Percentiles rank a stretch among this genome's conserved stretches.
Evolutionary conservation across 2,888 invertebrate species (phyloP).

Genomic region (Latheticus oryzae): DNA sequence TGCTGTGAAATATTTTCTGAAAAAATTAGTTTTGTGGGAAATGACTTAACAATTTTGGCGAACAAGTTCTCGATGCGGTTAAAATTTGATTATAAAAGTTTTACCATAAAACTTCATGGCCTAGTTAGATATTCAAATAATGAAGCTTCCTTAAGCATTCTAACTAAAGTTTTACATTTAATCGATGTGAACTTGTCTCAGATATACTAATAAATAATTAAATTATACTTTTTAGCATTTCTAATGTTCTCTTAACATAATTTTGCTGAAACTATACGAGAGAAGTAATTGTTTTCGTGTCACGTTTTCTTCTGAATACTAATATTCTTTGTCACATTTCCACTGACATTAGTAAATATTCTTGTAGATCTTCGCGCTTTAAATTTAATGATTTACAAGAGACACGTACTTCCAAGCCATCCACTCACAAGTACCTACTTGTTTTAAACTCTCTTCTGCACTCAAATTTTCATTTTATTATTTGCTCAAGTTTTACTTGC

Average conservation of each 20-base stretch:
- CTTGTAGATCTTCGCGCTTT: conserved; percentile 16
- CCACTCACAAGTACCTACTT: conserved; percentile 24
- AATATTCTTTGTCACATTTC: conserved; percentile 36
- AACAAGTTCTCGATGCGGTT: conserved; percentile 13
- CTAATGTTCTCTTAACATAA: too few species aligned
- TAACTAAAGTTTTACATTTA: conserved; percentile 14
- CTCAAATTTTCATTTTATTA: too few species aligned
- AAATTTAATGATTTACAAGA: conserved; percentile 40
- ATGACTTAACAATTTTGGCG: conserved; percentile 20
- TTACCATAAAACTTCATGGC: conserved; percentile 24
- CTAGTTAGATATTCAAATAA: conserved; percentile 23
- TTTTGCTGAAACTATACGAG: conserved; percentile 19
- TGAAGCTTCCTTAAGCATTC: too few species aligned
- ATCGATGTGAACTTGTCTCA: conserved; percentile 12
- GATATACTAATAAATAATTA: too few species aligned
- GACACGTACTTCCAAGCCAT: conserved; percentile 33
- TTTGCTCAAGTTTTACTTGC: too few species aligned
- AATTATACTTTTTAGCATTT: too few species aligned
- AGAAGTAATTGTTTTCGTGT: conserved; percentile 36
- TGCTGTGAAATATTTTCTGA: too few species aligned
- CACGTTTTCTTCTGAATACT: conserved; percentile 38
- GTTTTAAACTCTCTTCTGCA: conserved; percentile 18
- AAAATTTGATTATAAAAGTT: conserved; percentile 30
- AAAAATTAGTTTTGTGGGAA: conserved; percentile 15
- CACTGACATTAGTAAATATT: conserved; percentile 26